Percentiles rank a stretch among this genome's conserved stretches.
Evolutionary conservation across 1,140 invertebrate genomes (phyloP).

Genomic region (Liolophura sinensis): DNA sequence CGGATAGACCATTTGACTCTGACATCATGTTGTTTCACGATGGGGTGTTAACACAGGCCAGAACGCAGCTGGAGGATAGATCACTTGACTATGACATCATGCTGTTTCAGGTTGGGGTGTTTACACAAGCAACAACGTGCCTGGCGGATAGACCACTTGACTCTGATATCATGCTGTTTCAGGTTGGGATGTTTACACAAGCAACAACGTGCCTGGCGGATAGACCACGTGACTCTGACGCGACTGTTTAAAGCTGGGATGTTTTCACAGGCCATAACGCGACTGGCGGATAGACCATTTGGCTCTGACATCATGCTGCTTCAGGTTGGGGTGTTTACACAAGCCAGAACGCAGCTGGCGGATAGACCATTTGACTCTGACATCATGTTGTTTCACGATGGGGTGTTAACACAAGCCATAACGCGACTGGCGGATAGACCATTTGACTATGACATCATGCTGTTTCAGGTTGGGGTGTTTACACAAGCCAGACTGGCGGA

Average conservation of each 20-base stretch:
- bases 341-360: too few relatives aligned
- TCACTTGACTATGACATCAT: background rate
- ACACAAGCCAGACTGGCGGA: too few relatives aligned
- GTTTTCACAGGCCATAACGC: background rate
- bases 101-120: slow-evolving; percentile 13
- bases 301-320: background rate
- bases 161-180: slow-evolving; percentile 3
- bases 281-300: background rate
- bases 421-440: too few relatives aligned
- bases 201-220: slow-evolving; percentile 44
- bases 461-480: too few relatives aligned
- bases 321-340: too few relatives aligned
- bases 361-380: too few relatives aligned
- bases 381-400: too few relatives aligned
- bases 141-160: background rate
- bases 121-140: background rate
- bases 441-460: too few relatives aligned
- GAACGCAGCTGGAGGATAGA: too few relatives aligned
- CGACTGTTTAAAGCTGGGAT: background rate
- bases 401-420: too few relatives aligned
- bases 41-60: background rate
- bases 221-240: slow-evolving; percentile 31
- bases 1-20: background rate
- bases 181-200: slow-evolving; percentile 32
- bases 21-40: slow-evolving; percentile 2